phyloP scores from a whole-genome alignment of 2,888 invertebrate species.

The Hyposoter didymator region DNA sequence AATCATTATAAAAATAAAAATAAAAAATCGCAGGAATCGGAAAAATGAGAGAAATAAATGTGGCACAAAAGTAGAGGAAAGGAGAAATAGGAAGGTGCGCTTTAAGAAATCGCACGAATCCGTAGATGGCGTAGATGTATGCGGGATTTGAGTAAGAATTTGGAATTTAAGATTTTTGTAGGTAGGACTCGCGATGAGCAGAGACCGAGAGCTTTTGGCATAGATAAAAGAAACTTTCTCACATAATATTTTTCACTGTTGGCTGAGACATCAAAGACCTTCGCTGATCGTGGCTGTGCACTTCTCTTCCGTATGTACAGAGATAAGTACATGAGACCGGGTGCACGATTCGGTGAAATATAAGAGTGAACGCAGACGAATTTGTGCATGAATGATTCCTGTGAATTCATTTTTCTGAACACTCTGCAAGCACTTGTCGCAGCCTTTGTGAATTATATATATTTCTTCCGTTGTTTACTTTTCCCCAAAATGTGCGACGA shows the following conservation, averaged over 20 bases:
- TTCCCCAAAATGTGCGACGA: background rate
- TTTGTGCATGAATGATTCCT: conserved; percentile 17
- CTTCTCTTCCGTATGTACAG: conserved; percentile 6
- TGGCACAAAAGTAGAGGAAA: background rate
- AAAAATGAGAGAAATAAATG: background rate
- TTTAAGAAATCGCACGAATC: conserved; percentile 7
- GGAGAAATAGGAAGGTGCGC: background rate
- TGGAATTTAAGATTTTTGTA: background rate
- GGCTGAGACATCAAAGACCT: conserved; percentile 39
- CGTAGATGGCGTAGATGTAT: background rate
- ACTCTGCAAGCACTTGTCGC: background rate
- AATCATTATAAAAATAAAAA: background rate
- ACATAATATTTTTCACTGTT: conserved; percentile 33
- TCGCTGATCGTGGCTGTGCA: background rate
- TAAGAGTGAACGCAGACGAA: conserved; percentile 21
- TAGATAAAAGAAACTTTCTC: conserved; percentile 25
- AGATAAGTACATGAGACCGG: background rate
- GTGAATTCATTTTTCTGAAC: background rate
- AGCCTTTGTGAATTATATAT: background rate
- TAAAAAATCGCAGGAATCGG: background rate
- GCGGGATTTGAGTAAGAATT: background rate
- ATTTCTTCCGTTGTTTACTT: conserved; percentile 1
- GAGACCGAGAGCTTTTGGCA: conserved; percentile 18
- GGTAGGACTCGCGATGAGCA: conserved; percentile 6
- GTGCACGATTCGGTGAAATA: conserved; percentile 8